phyloP scores from a whole-genome alignment of 2,888 invertebrate genomes.

The Drosophila kanekoi region DNA sequence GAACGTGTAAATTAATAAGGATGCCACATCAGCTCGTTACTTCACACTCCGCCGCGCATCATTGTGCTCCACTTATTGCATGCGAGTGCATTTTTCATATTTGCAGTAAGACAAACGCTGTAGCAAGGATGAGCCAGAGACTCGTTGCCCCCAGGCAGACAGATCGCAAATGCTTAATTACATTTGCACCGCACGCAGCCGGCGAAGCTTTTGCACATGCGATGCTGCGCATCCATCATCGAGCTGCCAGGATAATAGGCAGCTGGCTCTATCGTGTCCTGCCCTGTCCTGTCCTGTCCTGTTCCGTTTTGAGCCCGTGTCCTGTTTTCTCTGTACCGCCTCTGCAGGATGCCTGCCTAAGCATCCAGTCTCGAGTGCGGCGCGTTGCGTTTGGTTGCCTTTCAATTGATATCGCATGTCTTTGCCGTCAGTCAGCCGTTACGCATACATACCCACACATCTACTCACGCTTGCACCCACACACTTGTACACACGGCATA shows the following conservation, averaged over 20 bases:
- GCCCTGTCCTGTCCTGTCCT: too few species aligned
- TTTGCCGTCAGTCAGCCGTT: constrained; percentile 45
- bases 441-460: constrained; percentile 17
- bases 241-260: constrained; percentile 48
- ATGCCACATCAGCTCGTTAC: constrained; percentile 14
- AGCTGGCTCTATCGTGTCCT: neutral
- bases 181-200: constrained; percentile 62
- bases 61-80: constrained; percentile 34
- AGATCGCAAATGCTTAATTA: constrained; percentile 66
- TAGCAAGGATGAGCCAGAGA: constrained; percentile 8
- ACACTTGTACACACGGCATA: constrained; percentile 5
- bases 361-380: constrained; percentile 44
- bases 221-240: constrained; percentile 68
- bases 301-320: too few species aligned
- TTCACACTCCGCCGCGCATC: neutral
- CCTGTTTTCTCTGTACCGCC: neutral
- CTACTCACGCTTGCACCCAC: constrained; percentile 9
- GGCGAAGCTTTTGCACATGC: constrained; percentile 41
- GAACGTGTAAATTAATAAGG: constrained; percentile 62
- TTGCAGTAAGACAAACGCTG: constrained; percentile 51
- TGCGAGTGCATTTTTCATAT: constrained; percentile 70
- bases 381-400: constrained; percentile 47
- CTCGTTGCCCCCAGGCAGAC: neutral
- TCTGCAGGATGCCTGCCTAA: constrained; percentile 27
- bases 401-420: constrained; percentile 68